Evolutionary conservation across 1,140 invertebrate genomes (phyloP).

Genomic region (Listronotus oregonensis): DNA sequence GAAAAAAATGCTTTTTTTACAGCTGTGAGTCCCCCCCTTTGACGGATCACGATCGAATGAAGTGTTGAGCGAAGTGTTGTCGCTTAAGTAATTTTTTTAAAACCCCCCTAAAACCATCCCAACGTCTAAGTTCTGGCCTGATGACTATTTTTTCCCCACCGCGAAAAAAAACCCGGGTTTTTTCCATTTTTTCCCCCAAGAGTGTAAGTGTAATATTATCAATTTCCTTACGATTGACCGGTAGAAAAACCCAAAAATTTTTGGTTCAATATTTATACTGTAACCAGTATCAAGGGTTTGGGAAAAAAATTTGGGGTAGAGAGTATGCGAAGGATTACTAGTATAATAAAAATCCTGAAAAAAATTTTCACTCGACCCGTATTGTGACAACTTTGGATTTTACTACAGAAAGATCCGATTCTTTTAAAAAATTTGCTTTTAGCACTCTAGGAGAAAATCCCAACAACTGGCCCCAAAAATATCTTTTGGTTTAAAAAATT

Average conservation of each 20-base stretch:
- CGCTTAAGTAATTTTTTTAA: too few relatives aligned
- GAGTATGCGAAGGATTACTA: slow-evolving; percentile 29
- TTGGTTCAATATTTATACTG: slow-evolving; percentile 28
- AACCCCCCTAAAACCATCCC: too few relatives aligned
- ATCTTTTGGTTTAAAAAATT: slow-evolving; percentile 27
- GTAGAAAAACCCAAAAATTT: slow-evolving; percentile 35
- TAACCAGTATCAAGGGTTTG: slow-evolving; percentile 26
- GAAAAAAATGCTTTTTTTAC: too few relatives aligned
- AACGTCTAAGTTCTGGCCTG: too few relatives aligned
- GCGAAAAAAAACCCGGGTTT: slow-evolving; percentile 38
- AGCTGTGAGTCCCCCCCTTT: too few relatives aligned
- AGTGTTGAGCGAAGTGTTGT: too few relatives aligned
- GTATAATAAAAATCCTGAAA: slow-evolving; percentile 30
- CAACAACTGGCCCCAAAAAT: background rate
- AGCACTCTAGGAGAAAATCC: slow-evolving; percentile 33
- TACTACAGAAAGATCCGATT: slow-evolving; percentile 37
- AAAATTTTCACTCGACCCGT: slow-evolving; percentile 36
- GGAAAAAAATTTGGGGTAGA: slow-evolving; percentile 38
- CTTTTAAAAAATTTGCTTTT: slow-evolving; percentile 15
- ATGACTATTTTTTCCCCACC: too few relatives aligned
- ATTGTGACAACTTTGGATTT: slow-evolving; percentile 38
- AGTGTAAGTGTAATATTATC: slow-evolving; percentile 38
- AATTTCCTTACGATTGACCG: slow-evolving; percentile 26
- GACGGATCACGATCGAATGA: background rate
- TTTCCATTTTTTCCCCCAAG: slow-evolving; percentile 38